Evolutionary conservation across 2,888 invertebrate genomes (phyloP), one percentile per base, ranked within the genome.

Genomic region (Ecdyonurus torrentis): DNA sequence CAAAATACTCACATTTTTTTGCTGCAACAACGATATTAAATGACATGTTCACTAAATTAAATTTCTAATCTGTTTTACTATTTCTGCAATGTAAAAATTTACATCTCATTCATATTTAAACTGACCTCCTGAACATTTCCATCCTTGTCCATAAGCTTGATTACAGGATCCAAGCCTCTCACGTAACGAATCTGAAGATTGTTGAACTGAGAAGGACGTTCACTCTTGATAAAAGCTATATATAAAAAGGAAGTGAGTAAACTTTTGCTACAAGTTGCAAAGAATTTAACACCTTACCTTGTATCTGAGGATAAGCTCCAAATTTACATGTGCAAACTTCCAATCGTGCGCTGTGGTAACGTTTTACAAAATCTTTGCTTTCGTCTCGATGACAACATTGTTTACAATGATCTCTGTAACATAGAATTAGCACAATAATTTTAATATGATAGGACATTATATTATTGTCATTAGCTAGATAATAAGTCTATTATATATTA

Each of bases 321-420:
- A 98, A 94, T 79, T 98, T 98, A 77, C 98, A 99, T 61, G 95
- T 95, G 73, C 98, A 99, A 3, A 98, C 95, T 81, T 96, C 94
- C 55, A 99, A 78, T 64, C 92, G 83, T 0, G 96, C 98, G 73
- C 86, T 89, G 0, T 95, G 89, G 74, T 93, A 98, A 64, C 86
- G 85, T 77, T 87, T 87, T 1, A 74, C 71, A 15, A 80, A 80
- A 1, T 82, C 79, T 3, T 81, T 80, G 53, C 79, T 78, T 67
- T 86, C 83, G 71, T 92, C 89, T 67, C 82, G 81, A 65, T 87
- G 83, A 72, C 92, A 92, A 71, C 93, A 93, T 73, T 87, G 83
- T 64, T 82, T 81, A 69, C 93, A 93, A 67, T 82, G 82, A 18
- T 80, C 81, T 63, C 85, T 81, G 67, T 63, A 72, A 68, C 60